Base-by-base conservation (phyloP, 2,113 vertebrate species). In the Phocoena sinus region DNA sequence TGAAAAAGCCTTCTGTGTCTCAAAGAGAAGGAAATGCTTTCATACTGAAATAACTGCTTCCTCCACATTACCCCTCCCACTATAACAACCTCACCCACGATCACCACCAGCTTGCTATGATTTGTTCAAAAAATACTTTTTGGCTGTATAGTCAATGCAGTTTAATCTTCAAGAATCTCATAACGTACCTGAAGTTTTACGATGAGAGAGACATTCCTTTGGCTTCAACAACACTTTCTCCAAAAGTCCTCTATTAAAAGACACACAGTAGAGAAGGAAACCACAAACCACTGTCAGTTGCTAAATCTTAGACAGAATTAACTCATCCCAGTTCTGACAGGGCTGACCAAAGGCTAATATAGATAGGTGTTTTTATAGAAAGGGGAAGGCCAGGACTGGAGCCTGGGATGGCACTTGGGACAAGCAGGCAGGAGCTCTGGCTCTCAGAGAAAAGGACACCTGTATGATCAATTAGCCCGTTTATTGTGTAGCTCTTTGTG, bases 381-480 rank as follows among this genome's bases (percentile, higher is more conserved):
- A 76, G 53, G 14, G 13, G 5, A 38, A 38, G 36, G 1, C 3
- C 63, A 9, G 17, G 11, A 11, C 62, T 62, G 21, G n/a, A 38
- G 44, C 41, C 41, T 14, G 14, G 25, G 21, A n/a, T 7, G 36
- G 5, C 14, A 4, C 62, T 20, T 63, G 62, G 15, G 44, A 26
- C 15, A 17, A 62, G 15, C 14, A 9, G 67, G 12, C 2, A 6
- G 44, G 28, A 26, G 25, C 9, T 8, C 41, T 18, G 33, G 38
- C 11, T 6, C 60, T 86, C 63, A 26, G 84, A 76, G 53, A 2
- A 44, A 7, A 85, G 15, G 53, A 20, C 44, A 5, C 2, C 1
- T 4, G 0, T 21, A 13, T 7, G 14, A 65, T 67, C 70, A 65
- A 33, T 13, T 2, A 11, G 6, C 3, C 0, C 31, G 11, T 7